Base-by-base conservation (phyloP, 2,888 invertebrate species). In the Gymnocheta viridis region DNA sequence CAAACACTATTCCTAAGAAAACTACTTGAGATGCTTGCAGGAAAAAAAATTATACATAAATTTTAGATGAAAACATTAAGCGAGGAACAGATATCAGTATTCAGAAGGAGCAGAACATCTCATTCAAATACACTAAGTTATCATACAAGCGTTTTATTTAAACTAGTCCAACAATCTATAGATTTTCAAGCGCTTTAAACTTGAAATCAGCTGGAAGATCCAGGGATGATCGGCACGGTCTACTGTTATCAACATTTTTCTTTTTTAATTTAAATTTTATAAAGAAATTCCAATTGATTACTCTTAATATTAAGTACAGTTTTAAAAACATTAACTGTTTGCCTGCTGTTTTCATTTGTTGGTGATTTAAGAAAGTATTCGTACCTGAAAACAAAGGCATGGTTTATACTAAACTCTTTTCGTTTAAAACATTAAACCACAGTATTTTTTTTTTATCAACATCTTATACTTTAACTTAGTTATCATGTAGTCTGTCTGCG, bases 311-410 rank as follows among this genome's bases (percentile, higher is more conserved):
- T 29, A 10, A 66, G 24, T 49, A 41, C 14, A 24, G 14, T 14
- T 69, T 67, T 47, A 12, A 49, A 64, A 69, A 74, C 64, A 64
- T 60, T 78, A 67, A 64, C 49, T 64, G 41, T 80, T 72, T 74
- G 70, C 70, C 64, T 83, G 14, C 60, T 47, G 54, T 41, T 70
- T 70, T 35, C 41, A 19, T 66, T 41, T 38, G 9, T 54, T 80
- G 77, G 80, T 47, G 83, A 80, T 83, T 83, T 58, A 38, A 54
- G 74, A 83, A 80, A 72, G 79, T 80, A 74, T 27, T 35, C 58
- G 73, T 54, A 38, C 14, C 17, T 60, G 14, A 19, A 60, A 74
- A 58, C 10, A 60, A 67, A 74, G 12, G 10, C 49, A 58, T 73
- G 67, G 32, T 60, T 74, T 81, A 73, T 74, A 24, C 44, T 35